phyloP scores from a whole-genome alignment of 2,888 invertebrate species.

The Drosophila lacicola region DNA sequence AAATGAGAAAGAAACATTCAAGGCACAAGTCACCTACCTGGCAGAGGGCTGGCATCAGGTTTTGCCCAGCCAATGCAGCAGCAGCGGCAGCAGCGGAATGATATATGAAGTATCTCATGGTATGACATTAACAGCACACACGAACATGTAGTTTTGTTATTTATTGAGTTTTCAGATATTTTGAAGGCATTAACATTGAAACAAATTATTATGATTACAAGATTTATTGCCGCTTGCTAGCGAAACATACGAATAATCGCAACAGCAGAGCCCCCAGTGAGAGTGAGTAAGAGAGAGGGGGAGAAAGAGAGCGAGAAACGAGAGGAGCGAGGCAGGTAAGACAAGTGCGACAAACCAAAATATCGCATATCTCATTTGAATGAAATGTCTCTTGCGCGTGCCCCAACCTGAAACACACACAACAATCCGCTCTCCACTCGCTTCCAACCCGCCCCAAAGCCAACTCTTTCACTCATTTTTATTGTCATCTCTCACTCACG shows the following conservation, averaged over 20 bases:
- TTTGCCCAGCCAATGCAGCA: slow-evolving; percentile 45
- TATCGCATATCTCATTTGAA: slow-evolving; percentile 65
- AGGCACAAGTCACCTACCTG: slow-evolving; percentile 73
- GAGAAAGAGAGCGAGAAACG: not conserved
- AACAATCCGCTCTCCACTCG: not conserved
- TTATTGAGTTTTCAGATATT: slow-evolving; percentile 84
- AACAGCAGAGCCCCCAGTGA: slow-evolving; percentile 11
- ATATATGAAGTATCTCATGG: slow-evolving; percentile 84
- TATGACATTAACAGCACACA: slow-evolving; percentile 84
- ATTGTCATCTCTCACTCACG: slow-evolving; percentile 55
- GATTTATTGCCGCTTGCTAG: slow-evolving; percentile 79
- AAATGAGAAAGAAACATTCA: slow-evolving; percentile 13
- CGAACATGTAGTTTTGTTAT: slow-evolving; percentile 83
- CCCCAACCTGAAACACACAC: slow-evolving; percentile 25
- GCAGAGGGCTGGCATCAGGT: slow-evolving; percentile 61
- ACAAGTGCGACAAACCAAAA: slow-evolving; percentile 37
- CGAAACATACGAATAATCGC: slow-evolving; percentile 76
- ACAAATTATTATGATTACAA: slow-evolving; percentile 84
- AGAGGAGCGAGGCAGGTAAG: slow-evolving; percentile 6
- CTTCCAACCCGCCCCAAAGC: not conserved
- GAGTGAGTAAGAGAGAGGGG: slow-evolving; percentile 5
- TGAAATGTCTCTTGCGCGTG: slow-evolving; percentile 37
- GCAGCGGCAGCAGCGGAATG: slow-evolving; percentile 66
- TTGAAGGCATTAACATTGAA: slow-evolving; percentile 84
- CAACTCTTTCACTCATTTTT: slow-evolving; percentile 3